These are phyloP conservation scores for Ianthella basta DNA, from an alignment of 37 sponge, comb jelly and placozoan species.

Conservation along the genomic window DNA sequence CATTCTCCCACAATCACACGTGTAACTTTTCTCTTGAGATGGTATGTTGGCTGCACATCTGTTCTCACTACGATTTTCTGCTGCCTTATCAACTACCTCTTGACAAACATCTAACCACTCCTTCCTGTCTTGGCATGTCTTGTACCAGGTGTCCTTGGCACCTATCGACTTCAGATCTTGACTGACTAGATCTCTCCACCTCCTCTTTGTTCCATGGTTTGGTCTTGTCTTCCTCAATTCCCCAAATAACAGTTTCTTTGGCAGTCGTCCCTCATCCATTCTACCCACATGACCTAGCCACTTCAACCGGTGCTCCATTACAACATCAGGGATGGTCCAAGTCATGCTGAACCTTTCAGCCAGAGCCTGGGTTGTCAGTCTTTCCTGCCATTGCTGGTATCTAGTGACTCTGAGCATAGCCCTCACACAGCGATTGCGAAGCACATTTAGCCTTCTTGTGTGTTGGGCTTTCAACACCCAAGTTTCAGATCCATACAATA, in stretches of 20 bases:
- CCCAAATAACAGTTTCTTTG: conserved; percentile 20
- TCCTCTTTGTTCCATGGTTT: conserved; percentile 30
- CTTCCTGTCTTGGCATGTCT: conserved; percentile 33
- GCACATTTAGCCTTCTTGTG: conserved; percentile 21
- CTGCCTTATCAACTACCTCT: conserved; percentile 28
- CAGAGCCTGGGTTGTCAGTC: conserved; percentile 23
- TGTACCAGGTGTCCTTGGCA: too few relatives aligned
- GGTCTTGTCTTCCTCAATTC: conserved; percentile 33
- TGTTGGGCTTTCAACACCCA: conserved; percentile 25
- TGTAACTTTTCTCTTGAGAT: neutral
- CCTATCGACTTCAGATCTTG: conserved; percentile 21
- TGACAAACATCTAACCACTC: conserved; percentile 14
- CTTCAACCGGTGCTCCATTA: conserved; percentile 30
- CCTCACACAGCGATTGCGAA: conserved; percentile 23
- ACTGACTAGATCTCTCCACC: conserved; percentile 24
- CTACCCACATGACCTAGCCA: conserved; percentile 35
- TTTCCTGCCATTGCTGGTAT: conserved; percentile 35
- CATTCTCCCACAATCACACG: neutral
- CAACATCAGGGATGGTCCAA: conserved; percentile 16
- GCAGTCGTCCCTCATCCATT: conserved; percentile 18
- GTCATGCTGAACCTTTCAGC: conserved; percentile 13
- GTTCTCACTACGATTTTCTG: neutral
- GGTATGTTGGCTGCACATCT: conserved; percentile 14
- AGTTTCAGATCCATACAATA: conserved; percentile 24
- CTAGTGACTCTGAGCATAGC: conserved; percentile 23